Evolutionary conservation across 2,888 invertebrate species (phyloP).

Genomic region (Drosophila aldrichi): DNA sequence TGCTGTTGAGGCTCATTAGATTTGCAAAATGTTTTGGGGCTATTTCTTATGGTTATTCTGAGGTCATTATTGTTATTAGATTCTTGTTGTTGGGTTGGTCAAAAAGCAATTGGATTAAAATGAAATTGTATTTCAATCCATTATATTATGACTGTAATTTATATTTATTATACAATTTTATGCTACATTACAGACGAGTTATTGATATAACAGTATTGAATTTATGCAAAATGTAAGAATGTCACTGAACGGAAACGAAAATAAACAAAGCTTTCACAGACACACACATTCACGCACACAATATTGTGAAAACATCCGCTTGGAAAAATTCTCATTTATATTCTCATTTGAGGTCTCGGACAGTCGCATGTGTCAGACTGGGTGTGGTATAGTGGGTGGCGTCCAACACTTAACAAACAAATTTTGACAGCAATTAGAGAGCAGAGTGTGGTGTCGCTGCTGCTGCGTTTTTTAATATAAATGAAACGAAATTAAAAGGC

Average conservation of each 20-base stretch:
- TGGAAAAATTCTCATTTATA: constrained; percentile 38
- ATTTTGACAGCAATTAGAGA: constrained; percentile 71
- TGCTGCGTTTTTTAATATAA: constrained; percentile 62
- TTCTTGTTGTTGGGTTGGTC: constrained; percentile 36
- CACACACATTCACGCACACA: neutral
- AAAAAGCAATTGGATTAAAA: constrained; percentile 75
- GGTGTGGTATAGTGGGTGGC: constrained; percentile 45
- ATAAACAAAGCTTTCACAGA: constrained; percentile 40
- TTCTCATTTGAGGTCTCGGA: constrained; percentile 19
- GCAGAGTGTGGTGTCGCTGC: constrained; percentile 28
- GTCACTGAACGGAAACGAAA: constrained; percentile 17
- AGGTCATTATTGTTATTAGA: constrained; percentile 79
- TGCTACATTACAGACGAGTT: constrained; percentile 67
- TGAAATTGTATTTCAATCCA: constrained; percentile 64
- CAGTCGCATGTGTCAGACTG: neutral
- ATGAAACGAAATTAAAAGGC: constrained; percentile 76
- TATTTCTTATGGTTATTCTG: constrained; percentile 42
- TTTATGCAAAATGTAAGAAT: constrained; percentile 10
- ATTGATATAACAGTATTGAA: constrained; percentile 31
- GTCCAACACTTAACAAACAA: constrained; percentile 69
- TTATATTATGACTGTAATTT: constrained; percentile 53
- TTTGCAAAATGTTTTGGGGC: constrained; percentile 83
- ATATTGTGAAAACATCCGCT: constrained; percentile 37
- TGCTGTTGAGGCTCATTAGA: constrained; percentile 85
- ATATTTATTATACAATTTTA: constrained; percentile 71